A percentile compares a stretch with the other conserved stretches of the same genome.
Conservation (phyloP, 2,113 vertebrate genomes). For the Myotis davidii region DNA sequence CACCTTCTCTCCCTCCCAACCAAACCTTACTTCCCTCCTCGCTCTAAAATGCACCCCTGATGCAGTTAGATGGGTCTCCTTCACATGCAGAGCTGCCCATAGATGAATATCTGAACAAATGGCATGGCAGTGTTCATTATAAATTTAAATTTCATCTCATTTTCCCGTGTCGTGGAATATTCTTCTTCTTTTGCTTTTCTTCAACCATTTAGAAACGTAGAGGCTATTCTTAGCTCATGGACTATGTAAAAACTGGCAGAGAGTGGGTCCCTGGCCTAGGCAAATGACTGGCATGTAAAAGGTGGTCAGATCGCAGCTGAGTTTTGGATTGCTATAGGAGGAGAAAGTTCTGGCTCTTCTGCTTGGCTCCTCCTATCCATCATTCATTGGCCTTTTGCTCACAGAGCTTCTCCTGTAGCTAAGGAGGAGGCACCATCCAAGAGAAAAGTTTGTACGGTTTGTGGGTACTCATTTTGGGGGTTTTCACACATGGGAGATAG, state of each 20-base stretch:
- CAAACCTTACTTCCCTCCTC: not conserved
- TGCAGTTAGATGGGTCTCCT: not conserved
- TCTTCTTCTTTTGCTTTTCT: not conserved
- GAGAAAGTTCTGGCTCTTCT: not conserved
- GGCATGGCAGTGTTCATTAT: not conserved
- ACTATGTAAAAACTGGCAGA: not conserved
- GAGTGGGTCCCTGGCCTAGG: not conserved
- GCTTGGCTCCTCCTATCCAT: not conserved
- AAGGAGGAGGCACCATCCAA: not conserved
- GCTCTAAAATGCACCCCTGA: not conserved
- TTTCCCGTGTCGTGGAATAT: not conserved
- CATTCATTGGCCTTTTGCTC: not conserved
- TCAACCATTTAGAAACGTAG: not conserved
- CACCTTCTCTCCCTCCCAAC: not conserved
- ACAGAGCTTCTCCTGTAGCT: not conserved
- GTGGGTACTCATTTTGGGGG: not conserved
- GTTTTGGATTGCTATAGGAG: not conserved
- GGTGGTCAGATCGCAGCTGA: not conserved
- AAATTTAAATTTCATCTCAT: not conserved
- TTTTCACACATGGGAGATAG: not conserved
- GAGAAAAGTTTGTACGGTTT: not conserved
- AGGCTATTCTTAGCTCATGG: not conserved
- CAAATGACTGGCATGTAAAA: not conserved
- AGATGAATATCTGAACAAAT: not conserved
- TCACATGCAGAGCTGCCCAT: not conserved